Conservation (phyloP, 2,888 invertebrate species). For the Troides helena region DNA sequence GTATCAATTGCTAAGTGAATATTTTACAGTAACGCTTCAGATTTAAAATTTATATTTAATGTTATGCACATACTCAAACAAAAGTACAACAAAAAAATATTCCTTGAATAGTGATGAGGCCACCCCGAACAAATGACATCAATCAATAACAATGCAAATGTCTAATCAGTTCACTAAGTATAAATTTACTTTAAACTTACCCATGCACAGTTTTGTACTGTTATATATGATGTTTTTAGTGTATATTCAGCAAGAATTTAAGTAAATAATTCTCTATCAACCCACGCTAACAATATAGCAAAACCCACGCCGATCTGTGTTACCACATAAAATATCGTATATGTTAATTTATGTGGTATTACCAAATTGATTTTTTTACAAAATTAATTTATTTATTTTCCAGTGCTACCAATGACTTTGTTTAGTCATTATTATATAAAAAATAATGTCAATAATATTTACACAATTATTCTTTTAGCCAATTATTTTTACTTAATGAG, state of each 20-base stretch:
- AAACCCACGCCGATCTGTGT: conserved; percentile 74
- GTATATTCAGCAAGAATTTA: conserved; percentile 31
- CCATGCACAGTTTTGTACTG: conserved; percentile 44
- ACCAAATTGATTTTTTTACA: background rate
- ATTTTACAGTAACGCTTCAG: conserved; percentile 22
- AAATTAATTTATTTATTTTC: background rate
- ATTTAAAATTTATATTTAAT: conserved; percentile 18
- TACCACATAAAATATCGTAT: conserved; percentile 44
- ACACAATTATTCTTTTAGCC: too few species aligned
- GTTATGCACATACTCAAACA: conserved; percentile 32
- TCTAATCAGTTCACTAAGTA: conserved; percentile 30
- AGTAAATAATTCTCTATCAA: conserved; percentile 54
- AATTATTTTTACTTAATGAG: too few species aligned
- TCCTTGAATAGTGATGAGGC: conserved; percentile 41
- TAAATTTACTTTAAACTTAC: conserved; percentile 48
- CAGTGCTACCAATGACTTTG: background rate
- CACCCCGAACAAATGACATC: conserved; percentile 59
- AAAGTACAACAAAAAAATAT: conserved; percentile 45
- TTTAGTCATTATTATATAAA: background rate
- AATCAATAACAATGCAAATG: conserved; percentile 62
- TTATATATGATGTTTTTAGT: conserved; percentile 36
- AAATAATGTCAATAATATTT: background rate
- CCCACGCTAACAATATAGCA: conserved; percentile 69
- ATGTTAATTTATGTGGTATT: background rate
- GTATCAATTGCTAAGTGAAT: conserved; percentile 4